These are phyloP conservation scores for Empidonax traillii DNA, from an alignment of 2,113 vertebrate genomes.

Conservation along the genomic window DNA sequence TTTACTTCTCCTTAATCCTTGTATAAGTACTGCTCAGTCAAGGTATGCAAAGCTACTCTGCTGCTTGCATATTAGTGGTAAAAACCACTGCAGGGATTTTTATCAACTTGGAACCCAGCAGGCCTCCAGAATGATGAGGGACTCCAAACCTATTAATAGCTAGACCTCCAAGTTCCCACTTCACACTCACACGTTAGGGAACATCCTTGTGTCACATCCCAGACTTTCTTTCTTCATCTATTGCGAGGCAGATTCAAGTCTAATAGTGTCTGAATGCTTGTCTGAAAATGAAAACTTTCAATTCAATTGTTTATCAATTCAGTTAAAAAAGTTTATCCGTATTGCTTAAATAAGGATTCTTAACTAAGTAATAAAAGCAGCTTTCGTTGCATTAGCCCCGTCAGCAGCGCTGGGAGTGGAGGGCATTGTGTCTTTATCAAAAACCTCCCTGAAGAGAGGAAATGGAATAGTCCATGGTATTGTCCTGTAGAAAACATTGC, in stretches of 20 bases:
- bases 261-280: neutral
- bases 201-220: neutral
- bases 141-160: neutral
- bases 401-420: neutral
- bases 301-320: too few species aligned
- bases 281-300: neutral
- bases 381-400: neutral
- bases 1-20: neutral
- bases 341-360: neutral
- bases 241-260: neutral
- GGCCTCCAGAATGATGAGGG: neutral
- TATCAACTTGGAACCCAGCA: neutral
- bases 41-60: neutral
- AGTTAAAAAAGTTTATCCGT: neutral
- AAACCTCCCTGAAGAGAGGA: neutral
- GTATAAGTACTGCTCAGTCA: neutral
- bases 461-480: neutral
- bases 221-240: neutral
- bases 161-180: neutral
- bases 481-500: neutral
- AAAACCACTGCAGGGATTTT: neutral
- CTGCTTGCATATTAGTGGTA: neutral
- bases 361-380: neutral
- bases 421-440: neutral
- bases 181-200: neutral